Percentiles rank a stretch among this genome's conserved stretches.
Conservation (phyloP, 2,113 vertebrate species). For the mouse (Mus musculus) region GRCm39 chr1:41848001-41848500, state of each 20-base stretch:
- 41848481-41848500: not conserved
- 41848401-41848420: not conserved
- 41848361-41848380: not conserved
- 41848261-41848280: conserved; percentile 39
- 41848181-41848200: conserved; percentile 43
- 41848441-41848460: not conserved
- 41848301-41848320: not conserved
- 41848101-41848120: conserved; percentile 66
- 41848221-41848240: not conserved
- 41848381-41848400: not conserved
- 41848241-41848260: conserved; percentile 40
- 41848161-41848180: conserved; percentile 49
- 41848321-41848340: not conserved
- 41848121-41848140: conserved; percentile 53
- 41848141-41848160: conserved; percentile 64
- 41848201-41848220: conserved; percentile 33
- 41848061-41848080: conserved; percentile 39
- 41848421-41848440: conserved; percentile 25
- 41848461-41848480: conserved; percentile 33
- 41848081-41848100: conserved; percentile 62
- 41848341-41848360: not conserved
- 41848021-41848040: conserved; percentile 54
- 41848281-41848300: not conserved
- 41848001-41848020: conserved; percentile 37
- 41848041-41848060: conserved; percentile 59